Base-by-base conservation (phyloP, 64 coral and sea anemone genomes). In the Astreopora myriophthalma region DNA sequence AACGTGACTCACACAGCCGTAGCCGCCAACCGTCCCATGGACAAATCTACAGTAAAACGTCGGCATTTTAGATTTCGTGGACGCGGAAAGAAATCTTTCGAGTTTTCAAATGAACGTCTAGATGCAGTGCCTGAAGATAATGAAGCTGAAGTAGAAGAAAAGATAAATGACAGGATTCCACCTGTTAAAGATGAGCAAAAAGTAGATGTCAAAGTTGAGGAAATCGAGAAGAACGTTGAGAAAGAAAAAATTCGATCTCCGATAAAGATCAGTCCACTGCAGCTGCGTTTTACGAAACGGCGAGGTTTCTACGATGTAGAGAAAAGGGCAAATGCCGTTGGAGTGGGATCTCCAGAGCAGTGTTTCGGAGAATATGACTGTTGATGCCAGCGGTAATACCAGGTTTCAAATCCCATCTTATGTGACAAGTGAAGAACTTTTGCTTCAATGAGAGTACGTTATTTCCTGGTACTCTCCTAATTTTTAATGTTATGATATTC, bases 21-120 rank as follows among this genome's bases (percentile, higher is more conserved):
- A 6, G 23, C 52, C 7, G 23, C 52, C 7, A 61, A 38, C 31
- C 8, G 79, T 64, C 37, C 79, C 57, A 19, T 64, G 5, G 57
- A 24, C 8, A 64, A 65, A 65, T n/a, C n/a, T n/a, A n/a, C 32
- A 2, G 5, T 19, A 25, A 65, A 65, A 20, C 79, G 34, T 24
- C 31, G 58, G 33, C 57, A 83, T 83, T 83, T 83, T n/a, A 55
- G 79, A 62, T 83, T 83, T 19, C 79, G 4, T 13, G 55, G 79
- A 37, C 17, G 57, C 19, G 32, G 26, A 20, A 83, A 26, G 12
- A 83, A 38, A 64, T 83, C 79, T 0, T 83, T 83, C 34, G 57
- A 83, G 31, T 64, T 83, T 2, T 38, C 79, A 23, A 37, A 34
- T 65, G 79, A 83, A 10, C 79, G 34, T 8, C 38, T 83, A 17